Evolutionary conservation across 2,113 vertebrate genomes (phyloP).

Genomic region (Calypte anna): DNA sequence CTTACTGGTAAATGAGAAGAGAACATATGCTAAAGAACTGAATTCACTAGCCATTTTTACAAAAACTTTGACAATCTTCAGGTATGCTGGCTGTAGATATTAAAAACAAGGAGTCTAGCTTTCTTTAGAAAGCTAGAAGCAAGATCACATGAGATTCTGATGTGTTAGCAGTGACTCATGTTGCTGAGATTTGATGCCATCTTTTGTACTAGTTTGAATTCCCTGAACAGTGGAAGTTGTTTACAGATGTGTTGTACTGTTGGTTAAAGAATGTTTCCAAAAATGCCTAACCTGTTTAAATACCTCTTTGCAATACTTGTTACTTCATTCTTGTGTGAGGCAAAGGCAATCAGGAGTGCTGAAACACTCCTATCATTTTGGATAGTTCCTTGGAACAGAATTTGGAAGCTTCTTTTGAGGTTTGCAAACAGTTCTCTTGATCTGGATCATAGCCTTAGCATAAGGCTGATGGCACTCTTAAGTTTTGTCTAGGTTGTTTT

Average conservation of each 20-base stretch:
- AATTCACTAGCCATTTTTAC: neutral
- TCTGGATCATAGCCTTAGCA: neutral
- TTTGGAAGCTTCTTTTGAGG: neutral
- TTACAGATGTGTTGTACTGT: neutral
- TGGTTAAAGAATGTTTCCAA: neutral
- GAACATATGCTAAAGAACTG: fast-evolving
- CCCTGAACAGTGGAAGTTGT: neutral
- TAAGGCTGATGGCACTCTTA: neutral
- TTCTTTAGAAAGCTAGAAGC: neutral
- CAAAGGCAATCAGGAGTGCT: neutral
- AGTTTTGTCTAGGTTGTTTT: neutral
- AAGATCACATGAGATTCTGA: neutral
- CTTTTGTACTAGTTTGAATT: neutral
- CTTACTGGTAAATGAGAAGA: neutral
- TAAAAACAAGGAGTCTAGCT: neutral
- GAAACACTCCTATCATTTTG: neutral
- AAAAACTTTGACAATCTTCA: neutral
- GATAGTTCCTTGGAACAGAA: neutral
- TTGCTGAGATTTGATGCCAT: neutral
- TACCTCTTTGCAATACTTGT: neutral
- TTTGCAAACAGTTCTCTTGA: neutral
- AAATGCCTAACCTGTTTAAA: neutral
- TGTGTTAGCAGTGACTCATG: neutral
- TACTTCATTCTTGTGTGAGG: neutral
- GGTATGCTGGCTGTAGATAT: neutral